A percentile compares a stretch with the other conserved stretches of the same genome.
Conservation (phyloP, 2,797 vertebrate genomes). For the Leucoraja ocellata region DNA sequence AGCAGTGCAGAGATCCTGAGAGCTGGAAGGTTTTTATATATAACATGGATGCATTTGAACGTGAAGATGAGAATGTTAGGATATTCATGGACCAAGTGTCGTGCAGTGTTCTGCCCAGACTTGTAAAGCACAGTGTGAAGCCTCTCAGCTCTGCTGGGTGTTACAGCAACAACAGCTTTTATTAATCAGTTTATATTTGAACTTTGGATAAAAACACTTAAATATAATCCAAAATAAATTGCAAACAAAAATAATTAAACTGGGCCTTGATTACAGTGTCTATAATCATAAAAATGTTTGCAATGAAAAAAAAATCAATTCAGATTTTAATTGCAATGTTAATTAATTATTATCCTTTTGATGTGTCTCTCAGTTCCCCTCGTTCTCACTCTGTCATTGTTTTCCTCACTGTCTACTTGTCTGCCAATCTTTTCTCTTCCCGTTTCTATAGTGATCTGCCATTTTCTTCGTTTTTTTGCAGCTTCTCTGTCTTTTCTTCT, state of each 20-base stretch:
- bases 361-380: too few relatives aligned
- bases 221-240: background rate
- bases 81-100: background rate
- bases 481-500: background rate
- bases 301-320: background rate
- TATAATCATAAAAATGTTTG: background rate
- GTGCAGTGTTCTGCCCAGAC: too few relatives aligned
- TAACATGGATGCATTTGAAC: background rate
- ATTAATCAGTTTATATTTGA: background rate
- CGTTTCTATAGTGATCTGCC: too few relatives aligned
- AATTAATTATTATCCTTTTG: background rate
- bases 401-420: background rate
- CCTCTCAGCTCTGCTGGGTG: background rate
- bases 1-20: background rate
- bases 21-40: background rate
- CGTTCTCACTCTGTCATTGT: background rate
- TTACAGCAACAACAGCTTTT: background rate
- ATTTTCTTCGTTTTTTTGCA: too few relatives aligned
- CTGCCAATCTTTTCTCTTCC: too few relatives aligned
- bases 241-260: conserved; percentile 4
- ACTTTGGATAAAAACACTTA: background rate
- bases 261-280: background rate
- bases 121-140: background rate
- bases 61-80: background rate
- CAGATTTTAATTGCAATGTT: background rate